Evolutionary conservation across 2,888 invertebrate species (phyloP), one percentile per base, ranked within the genome.

Genomic region (Platycnemis pennipes): DNA sequence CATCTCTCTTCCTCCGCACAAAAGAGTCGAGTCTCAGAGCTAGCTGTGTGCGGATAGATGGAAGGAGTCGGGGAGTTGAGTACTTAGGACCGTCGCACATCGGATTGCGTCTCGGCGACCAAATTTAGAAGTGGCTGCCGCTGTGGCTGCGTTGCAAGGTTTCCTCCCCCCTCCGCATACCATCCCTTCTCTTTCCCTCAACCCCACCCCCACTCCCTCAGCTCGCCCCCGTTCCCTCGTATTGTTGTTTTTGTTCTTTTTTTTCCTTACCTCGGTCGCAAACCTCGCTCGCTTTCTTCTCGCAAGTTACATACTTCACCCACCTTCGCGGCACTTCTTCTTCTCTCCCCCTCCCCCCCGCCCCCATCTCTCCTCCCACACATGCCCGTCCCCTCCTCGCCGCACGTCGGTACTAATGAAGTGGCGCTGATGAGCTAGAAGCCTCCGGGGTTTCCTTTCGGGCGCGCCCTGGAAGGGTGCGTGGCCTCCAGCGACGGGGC

Each of bases 391-490:
- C 26, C 87, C 26, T 16, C 46, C n/a, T 26, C 45, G 44, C 22
- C 2, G 45, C 26, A n/a, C 11, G 44, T 87, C 42, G 44, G 87
- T 46, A 44, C 87, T 87, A 87, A 87, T 87, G 87, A 87, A 87
- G 46, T 87, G 87, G 46, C 87, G 87, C 46, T 87, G 87, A 87
- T 87, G 87, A 87, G 46, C 77, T 77, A 31, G 77, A 31, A 46
- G n/a, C 45, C 19, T 19, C 87, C 37, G 87, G 87, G 87, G 86
- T 86, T 86, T 86, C 86, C 87, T 45, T 77, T 77, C 11, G 31
- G 37, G 77, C 37, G 22, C 44, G 87, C 44, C 87, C 44, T 87
- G 44, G 37, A 0, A n/a, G 37, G 37, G 42, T 44, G 42, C 22
- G 86, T 22, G 42, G 86, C 44, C 44, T 86, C 42, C 63, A 16